Percentiles rank a stretch among this genome's conserved stretches.
Conservation (phyloP, 2,113 vertebrate species). For the Pongo abelii region DNA sequence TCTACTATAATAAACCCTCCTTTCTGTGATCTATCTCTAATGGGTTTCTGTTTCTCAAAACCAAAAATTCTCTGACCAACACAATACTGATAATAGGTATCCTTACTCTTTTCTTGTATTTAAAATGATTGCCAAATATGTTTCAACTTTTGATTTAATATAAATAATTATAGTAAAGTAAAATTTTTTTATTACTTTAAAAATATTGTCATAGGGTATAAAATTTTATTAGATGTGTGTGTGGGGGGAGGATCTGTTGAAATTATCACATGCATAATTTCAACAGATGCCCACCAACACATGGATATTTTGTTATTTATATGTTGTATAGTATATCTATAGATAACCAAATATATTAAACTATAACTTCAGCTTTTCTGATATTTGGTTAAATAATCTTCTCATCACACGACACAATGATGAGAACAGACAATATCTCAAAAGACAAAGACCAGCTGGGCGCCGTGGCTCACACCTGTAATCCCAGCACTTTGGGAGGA, state of each 20-base stretch:
- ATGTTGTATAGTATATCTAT: not conserved
- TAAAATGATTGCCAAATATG: not conserved
- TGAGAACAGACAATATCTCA: not conserved
- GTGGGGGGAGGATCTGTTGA: not conserved
- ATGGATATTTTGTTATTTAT: not conserved
- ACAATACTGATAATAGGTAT: not conserved
- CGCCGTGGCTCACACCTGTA: too few species aligned
- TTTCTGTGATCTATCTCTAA: not conserved
- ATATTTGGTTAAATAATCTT: not conserved
- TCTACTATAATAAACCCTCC: not conserved
- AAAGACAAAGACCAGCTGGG: not conserved
- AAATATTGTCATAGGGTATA: not conserved
- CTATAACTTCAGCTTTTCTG: not conserved
- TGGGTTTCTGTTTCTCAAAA: not conserved
- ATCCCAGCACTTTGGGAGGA: too few species aligned
- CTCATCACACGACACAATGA: not conserved
- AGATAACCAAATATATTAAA: conserved; percentile 24
- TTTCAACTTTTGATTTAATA: not conserved
- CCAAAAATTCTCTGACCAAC: not conserved
- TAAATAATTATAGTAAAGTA: not conserved
- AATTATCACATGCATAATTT: not conserved
- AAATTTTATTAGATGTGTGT: not conserved
- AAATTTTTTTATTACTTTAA: not conserved
- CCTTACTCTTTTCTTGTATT: not conserved
- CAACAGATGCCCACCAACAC: too few species aligned